Percentiles rank a stretch among this genome's conserved stretches.
These are phyloP conservation scores for Pteromalus puparum DNA, from an alignment of 1,140 invertebrate species.

Conservation along the genomic window DNA sequence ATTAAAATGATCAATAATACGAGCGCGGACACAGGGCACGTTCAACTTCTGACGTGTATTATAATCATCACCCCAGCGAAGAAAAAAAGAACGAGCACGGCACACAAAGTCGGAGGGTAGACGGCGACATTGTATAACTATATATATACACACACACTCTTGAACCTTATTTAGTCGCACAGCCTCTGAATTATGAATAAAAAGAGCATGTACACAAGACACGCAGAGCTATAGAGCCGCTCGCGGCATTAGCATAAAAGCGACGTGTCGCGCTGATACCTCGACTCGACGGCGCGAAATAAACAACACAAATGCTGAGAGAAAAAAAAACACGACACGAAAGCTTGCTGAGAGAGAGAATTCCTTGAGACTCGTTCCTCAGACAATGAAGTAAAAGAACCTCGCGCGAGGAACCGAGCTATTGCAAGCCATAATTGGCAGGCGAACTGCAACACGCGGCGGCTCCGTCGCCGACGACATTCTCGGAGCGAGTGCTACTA, in stretches of 20 bases:
- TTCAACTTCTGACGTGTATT: constrained; percentile 5
- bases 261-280: too few species aligned
- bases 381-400: background rate
- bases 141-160: background rate
- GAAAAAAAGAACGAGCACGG: background rate
- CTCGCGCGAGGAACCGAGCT: background rate
- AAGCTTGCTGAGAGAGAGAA: too few species aligned
- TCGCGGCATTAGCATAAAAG: too few species aligned
- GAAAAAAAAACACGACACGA: too few species aligned
- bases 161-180: too few species aligned
- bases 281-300: too few species aligned
- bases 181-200: background rate
- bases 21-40: background rate
- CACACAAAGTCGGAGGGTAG: background rate
- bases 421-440: background rate
- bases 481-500: background rate
- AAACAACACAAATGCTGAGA: too few species aligned
- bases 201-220: background rate
- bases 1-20: constrained; percentile 35
- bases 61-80: background rate
- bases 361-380: background rate
- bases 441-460: background rate
- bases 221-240: too few species aligned
- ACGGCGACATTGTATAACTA: background rate
- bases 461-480: background rate